Conservation (phyloP, 2,113 vertebrate genomes). For the Camelus dromedarius region DNA sequence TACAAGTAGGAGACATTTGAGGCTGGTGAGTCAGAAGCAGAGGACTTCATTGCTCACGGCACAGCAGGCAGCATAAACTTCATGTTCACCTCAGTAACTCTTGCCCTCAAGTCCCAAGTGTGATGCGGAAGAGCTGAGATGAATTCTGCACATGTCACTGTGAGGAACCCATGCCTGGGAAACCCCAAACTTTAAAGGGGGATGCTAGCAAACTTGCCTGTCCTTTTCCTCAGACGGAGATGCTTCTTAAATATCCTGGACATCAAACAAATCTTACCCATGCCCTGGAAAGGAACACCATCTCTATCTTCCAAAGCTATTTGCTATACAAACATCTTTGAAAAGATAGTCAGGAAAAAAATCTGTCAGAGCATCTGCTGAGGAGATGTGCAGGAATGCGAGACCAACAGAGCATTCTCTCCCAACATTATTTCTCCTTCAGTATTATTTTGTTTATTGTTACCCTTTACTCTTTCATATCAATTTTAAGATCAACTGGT, state of each 20-base stretch:
- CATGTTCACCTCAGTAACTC: background rate
- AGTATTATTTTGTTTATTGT: background rate
- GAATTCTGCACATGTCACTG: background rate
- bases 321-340: background rate
- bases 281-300: background rate
- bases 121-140: background rate
- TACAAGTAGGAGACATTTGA: background rate
- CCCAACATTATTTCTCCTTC: background rate
- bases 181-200: background rate
- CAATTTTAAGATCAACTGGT: background rate
- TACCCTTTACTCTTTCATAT: background rate
- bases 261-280: background rate
- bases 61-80: too few species aligned
- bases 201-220: background rate
- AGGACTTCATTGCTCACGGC: background rate
- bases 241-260: background rate
- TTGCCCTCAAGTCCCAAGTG: background rate
- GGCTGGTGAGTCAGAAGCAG: background rate
- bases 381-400: background rate
- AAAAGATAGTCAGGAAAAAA: background rate
- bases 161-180: background rate
- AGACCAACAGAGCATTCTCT: too few species aligned
- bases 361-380: background rate
- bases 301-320: background rate
- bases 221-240: background rate